These are phyloP conservation scores for Centruroides vittatus DNA, from an alignment of 1,140 invertebrate genomes.

Conservation along the genomic window DNA sequence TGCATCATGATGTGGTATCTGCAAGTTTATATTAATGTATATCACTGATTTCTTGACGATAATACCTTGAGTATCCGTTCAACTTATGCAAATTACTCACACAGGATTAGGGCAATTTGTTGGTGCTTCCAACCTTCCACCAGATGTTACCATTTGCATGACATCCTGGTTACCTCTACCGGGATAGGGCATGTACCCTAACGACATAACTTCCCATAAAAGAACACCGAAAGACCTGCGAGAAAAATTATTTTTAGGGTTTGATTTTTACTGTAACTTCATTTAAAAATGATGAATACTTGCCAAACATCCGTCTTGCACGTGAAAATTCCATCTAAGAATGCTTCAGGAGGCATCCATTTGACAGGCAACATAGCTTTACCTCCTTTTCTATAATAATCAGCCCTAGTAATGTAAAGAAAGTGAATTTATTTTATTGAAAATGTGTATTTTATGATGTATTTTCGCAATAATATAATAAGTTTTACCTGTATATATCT, in stretches of 20 bases:
- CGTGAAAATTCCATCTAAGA: constrained; percentile 92
- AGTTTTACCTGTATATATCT: constrained; percentile 47
- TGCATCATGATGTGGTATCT: constrained; percentile 64
- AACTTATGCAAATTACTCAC: neutral
- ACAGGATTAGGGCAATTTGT: neutral
- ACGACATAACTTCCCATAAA: constrained; percentile 88
- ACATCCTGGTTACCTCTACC: constrained; percentile 89
- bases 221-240: constrained; percentile 79
- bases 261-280: no score
- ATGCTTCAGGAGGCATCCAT: constrained; percentile 98
- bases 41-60: neutral
- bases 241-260: neutral
- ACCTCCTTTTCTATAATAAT: constrained; percentile 94
- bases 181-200: constrained; percentile 96
- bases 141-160: constrained; percentile 84
- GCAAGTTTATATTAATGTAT: neutral
- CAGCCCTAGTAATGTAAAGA: constrained; percentile 46
- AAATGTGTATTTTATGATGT: neutral
- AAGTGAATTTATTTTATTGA: neutral
- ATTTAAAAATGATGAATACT: neutral
- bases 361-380: constrained; percentile 95
- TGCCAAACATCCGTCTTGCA: constrained; percentile 95
- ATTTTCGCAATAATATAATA: neutral
- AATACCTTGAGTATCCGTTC: no score
- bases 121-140: constrained; percentile 42